Evolutionary conservation across 2,797 vertebrate genomes (phyloP).

Genomic region (Spheniscus humboldti): DNA sequence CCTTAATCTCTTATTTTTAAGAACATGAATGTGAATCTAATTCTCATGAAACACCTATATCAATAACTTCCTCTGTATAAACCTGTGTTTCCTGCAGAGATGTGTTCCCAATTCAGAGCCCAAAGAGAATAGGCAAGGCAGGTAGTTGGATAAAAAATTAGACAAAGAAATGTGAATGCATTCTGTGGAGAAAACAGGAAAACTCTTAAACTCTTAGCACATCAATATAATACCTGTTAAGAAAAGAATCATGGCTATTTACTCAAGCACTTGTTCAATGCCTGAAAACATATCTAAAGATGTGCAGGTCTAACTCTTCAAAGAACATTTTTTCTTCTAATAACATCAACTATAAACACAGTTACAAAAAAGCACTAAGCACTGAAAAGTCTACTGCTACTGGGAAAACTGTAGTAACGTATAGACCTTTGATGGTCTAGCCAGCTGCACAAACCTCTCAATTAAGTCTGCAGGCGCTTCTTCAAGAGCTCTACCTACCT

Average conservation of each 20-base stretch:
- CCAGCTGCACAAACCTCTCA: background rate
- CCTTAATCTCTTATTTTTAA: background rate
- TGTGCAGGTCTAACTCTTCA: background rate
- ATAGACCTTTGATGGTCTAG: background rate
- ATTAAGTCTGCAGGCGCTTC: background rate
- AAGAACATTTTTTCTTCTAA: background rate
- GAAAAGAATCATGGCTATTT: background rate
- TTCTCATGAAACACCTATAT: background rate
- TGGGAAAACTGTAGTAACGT: background rate
- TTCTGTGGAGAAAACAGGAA: background rate
- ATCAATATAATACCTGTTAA: background rate
- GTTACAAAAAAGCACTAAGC: background rate
- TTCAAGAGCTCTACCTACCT: background rate
- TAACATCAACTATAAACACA: background rate
- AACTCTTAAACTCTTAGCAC: background rate
- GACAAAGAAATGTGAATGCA: background rate
- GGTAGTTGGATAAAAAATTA: background rate
- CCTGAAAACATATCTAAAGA: background rate
- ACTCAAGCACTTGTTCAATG: background rate
- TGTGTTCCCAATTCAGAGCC: background rate
- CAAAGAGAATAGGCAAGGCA: background rate
- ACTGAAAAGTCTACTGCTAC: background rate
- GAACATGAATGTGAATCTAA: background rate
- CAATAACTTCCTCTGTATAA: background rate
- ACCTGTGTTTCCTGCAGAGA: background rate